Evolutionary conservation across 2,888 invertebrate genomes (phyloP), one percentile per base, ranked within the genome.

Genomic region (Pogonocherus hispidulus): DNA sequence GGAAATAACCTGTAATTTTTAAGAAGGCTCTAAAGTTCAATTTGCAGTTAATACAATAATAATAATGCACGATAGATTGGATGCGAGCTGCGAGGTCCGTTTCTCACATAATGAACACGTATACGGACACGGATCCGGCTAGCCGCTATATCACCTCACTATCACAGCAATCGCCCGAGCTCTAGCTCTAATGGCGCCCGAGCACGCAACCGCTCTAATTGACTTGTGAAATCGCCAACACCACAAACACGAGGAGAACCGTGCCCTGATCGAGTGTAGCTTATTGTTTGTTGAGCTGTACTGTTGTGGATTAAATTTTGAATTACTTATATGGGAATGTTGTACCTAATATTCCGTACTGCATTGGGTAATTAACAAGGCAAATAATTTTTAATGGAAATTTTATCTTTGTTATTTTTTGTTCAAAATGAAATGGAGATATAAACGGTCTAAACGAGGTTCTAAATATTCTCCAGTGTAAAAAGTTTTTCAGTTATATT

Each of bases 191-290:
- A 85, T 85, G 84, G 83, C 80, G 76, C 75, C 69, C 78, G 75
- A 81, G 79, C 85, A 85, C 84, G 85, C 84, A 82, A 80, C 66
- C 75, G 75, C 76, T 79, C 82, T 84, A 85, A 85, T 84, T 84
- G 85, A 84, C 84, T 84, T 81, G 82, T 83, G 83, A 83, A 83
- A 81, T 81, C 80, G 76, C 81, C 80, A 82, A 80, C 81, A 75
- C 78, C 63, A 69, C 49, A 47, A 44, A 27, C 41, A 5, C 11
- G 41, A 14, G 16, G n/a, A 32, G 46, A 49, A 49, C 23, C 44
- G 44, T 22, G 49, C 32, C 52, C 51, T 35, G 22, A 44, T 22
- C 23, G 44, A 20, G 68, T 76, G 11, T 27, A n/a, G 32, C 59
- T 59, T 46, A 47, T 59, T 59, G 46, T 59, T 59, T 59, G 51